These are phyloP conservation scores for Sebastes baramenuke DNA, from an alignment of 2,797 vertebrate genomes.

Conservation along the genomic window DNA sequence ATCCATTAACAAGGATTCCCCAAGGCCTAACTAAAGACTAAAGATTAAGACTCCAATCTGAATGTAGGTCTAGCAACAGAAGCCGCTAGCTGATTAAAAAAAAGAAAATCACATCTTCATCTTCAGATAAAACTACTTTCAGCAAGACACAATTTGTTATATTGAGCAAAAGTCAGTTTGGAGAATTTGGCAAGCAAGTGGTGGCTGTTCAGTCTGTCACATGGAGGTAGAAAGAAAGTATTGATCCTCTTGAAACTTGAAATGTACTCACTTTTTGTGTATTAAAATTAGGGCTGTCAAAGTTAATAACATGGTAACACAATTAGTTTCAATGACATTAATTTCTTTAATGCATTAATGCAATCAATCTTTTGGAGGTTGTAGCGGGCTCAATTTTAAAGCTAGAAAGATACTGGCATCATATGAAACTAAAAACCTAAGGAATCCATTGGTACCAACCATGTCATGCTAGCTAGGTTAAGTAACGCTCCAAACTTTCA, in stretches of 20 bases:
- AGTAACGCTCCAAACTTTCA: too few relatives aligned
- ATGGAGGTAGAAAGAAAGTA: not conserved
- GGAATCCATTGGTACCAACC: too few relatives aligned
- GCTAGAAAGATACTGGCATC: too few relatives aligned
- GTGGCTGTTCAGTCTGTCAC: not conserved
- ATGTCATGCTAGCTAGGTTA: too few relatives aligned
- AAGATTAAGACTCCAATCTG: constrained; percentile 72
- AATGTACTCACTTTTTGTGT: not conserved
- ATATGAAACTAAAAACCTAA: too few relatives aligned
- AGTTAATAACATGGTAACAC: rapidly evolving
- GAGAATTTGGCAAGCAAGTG: not conserved
- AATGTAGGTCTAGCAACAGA: constrained; percentile 55
- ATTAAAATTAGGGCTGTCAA: not conserved
- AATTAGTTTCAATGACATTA: rapidly evolving
- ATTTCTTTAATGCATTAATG: too few relatives aligned
- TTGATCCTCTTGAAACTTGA: not conserved
- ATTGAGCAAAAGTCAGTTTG: constrained; percentile 20
- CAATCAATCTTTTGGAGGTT: too few relatives aligned
- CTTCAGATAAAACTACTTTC: constrained; percentile 24
- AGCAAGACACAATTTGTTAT: not conserved
- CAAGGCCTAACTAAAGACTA: constrained; percentile 78
- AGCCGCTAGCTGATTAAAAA: constrained; percentile 44
- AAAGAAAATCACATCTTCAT: constrained; percentile 39
- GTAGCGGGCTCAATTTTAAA: too few relatives aligned
- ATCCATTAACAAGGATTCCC: constrained; percentile 83